phyloP scores from a whole-genome alignment of 53 echinoderm and acorn worm species.

The Actinopyga echinites region DNA sequence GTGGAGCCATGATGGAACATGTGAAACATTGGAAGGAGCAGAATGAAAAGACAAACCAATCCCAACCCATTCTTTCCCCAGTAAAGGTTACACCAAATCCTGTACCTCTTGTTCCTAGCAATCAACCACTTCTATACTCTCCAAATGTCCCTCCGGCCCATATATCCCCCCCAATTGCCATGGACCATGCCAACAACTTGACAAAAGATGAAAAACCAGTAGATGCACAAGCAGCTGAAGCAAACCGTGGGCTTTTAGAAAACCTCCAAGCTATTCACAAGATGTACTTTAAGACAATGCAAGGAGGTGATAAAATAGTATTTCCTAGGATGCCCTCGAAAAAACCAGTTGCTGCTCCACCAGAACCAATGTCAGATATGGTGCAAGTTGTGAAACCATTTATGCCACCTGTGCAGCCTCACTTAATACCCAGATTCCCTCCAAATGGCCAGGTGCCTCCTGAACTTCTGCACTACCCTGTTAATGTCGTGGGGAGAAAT shows the following conservation, averaged over 20 bases:
- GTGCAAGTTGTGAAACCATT: constrained; percentile 33
- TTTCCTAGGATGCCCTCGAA: constrained; percentile 27
- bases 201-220: not conserved
- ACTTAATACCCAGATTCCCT: constrained; percentile 24
- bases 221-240: not conserved
- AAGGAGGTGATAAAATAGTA: constrained; percentile 25
- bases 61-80: not conserved
- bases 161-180: not conserved
- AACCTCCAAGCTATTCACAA: constrained; percentile 44
- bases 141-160: not conserved
- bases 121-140: not conserved
- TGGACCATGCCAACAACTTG: no score
- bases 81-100: not conserved
- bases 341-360: not conserved
- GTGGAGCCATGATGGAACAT: constrained; percentile 48
- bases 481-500: constrained; percentile 15
- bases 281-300: constrained; percentile 46
- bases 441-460: constrained; percentile 34
- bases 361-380: not conserved
- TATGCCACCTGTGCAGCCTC: constrained; percentile 30
- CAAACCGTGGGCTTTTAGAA: constrained; percentile 21
- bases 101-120: not conserved
- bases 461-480: not conserved
- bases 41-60: constrained; percentile 12
- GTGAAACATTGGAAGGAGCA: constrained; percentile 45